phyloP scores from a whole-genome alignment of 2,888 invertebrate genomes.

The Lordiphosa andalusiaca region DNA sequence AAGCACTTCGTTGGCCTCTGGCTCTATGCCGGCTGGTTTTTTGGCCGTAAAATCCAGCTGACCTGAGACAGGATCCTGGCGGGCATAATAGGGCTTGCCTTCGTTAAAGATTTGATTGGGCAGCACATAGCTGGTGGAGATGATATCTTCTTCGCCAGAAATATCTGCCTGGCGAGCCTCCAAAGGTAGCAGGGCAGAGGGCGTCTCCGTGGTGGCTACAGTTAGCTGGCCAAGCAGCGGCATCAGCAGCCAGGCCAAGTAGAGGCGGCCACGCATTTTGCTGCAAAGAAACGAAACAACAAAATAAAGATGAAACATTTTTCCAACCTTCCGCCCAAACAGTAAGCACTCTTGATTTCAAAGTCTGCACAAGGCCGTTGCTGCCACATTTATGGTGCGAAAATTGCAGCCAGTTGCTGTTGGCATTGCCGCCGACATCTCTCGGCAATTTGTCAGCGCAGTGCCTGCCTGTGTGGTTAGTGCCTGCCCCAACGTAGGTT shows the following conservation, averaged over 20 bases:
- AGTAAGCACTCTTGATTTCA: constrained; percentile 32
- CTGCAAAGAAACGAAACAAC: constrained; percentile 19
- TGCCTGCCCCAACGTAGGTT: constrained; percentile 23
- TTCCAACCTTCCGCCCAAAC: constrained; percentile 33
- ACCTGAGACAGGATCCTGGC: constrained; percentile 86
- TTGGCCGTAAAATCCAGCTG: constrained; percentile 84
- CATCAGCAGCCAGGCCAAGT: constrained; percentile 35
- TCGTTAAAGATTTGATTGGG: constrained; percentile 85
- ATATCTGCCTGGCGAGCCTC: constrained; percentile 72
- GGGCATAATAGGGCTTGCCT: constrained; percentile 86
- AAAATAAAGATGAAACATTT: not conserved
- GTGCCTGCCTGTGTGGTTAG: constrained; percentile 5
- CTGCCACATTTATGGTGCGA: constrained; percentile 37
- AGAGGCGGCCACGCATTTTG: constrained; percentile 38
- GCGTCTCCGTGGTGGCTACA: constrained; percentile 32
- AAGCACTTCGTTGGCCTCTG: constrained; percentile 78
- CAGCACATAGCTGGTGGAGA: constrained; percentile 77
- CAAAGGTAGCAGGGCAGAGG: constrained; percentile 71
- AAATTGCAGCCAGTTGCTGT: constrained; percentile 33
- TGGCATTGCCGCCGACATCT: constrained; percentile 14
- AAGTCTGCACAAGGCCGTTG: constrained; percentile 25
- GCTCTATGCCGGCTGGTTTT: constrained; percentile 80
- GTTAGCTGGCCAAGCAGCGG: constrained; percentile 22
- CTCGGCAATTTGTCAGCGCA: constrained; percentile 32
- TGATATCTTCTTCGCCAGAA: constrained; percentile 76